Conservation (phyloP, 2,888 invertebrate species). For the Acrobasis suavella region DNA sequence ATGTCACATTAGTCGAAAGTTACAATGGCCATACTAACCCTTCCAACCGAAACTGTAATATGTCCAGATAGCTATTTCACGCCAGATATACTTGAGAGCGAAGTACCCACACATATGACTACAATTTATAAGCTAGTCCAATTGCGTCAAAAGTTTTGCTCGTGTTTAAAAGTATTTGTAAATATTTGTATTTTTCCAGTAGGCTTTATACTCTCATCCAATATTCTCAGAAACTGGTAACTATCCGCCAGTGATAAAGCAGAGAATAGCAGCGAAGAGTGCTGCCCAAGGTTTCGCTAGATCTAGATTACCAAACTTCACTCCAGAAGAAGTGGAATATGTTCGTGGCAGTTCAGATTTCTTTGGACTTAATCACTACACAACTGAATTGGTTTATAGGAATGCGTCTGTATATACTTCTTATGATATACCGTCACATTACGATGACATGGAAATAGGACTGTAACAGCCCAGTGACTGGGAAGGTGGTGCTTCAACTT, state of each 20-base stretch:
- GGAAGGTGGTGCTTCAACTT: conserved; percentile 29
- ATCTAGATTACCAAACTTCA: conserved; percentile 67
- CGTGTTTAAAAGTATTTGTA: too few relatives aligned
- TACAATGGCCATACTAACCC: too few relatives aligned
- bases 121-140: too few relatives aligned
- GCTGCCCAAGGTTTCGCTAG: conserved; percentile 56
- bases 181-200: conserved; percentile 46
- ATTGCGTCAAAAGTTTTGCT: too few relatives aligned
- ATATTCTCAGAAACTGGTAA: conserved; percentile 78
- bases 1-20: too few relatives aligned
- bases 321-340: conserved; percentile 52
- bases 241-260: conserved; percentile 81
- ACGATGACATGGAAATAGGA: conserved; percentile 32
- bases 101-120: too few relatives aligned
- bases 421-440: conserved; percentile 31
- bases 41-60: too few relatives aligned
- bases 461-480: conserved; percentile 30
- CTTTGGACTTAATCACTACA: conserved; percentile 85
- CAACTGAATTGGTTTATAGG: conserved; percentile 50
- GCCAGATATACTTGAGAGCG: too few relatives aligned
- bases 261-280: conserved; percentile 72
- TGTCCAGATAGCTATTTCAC: too few relatives aligned
- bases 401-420: conserved; percentile 32
- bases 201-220: conserved; percentile 81
- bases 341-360: conserved; percentile 47